Conservation (phyloP, 2,113 vertebrate genomes). For the Progne subis region DNA sequence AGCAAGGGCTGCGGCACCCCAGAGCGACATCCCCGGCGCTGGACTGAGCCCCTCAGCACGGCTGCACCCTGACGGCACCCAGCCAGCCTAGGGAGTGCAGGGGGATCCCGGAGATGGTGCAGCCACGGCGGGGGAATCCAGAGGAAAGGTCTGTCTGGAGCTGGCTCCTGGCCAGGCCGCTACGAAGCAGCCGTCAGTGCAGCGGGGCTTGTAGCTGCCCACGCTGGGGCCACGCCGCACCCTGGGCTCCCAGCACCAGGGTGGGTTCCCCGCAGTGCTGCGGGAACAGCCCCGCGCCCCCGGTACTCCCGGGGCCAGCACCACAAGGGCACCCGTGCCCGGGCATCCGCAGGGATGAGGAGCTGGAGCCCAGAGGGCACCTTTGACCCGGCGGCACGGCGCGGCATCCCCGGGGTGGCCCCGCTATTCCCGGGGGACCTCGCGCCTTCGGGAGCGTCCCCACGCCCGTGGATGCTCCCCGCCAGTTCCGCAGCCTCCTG, state of each 20-base stretch:
- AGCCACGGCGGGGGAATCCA: neutral
- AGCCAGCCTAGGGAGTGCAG: rapidly evolving
- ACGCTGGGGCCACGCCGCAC: neutral
- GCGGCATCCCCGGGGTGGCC: neutral
- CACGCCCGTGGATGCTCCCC: neutral
- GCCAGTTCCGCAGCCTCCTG: neutral
- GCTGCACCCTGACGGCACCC: neutral
- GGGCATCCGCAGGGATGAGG: neutral
- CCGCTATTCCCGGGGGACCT: neutral
- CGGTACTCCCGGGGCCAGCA: neutral
- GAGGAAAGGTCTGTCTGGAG: neutral
- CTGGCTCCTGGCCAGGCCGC: conserved; percentile 15
- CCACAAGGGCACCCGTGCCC: neutral
- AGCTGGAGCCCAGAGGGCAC: neutral
- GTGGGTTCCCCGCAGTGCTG: neutral
- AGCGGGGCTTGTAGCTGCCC: neutral
- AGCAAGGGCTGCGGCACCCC: neutral
- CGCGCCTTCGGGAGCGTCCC: neutral
- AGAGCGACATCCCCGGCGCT: rapidly evolving
- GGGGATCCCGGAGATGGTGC: neutral
- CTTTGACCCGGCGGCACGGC: neutral
- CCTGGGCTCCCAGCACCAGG: neutral
- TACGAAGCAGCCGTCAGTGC: neutral
- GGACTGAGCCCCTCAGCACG: neutral
- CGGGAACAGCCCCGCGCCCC: neutral